Conservation (phyloP, 2,113 vertebrate species). For the Scatophagus argus region DNA sequence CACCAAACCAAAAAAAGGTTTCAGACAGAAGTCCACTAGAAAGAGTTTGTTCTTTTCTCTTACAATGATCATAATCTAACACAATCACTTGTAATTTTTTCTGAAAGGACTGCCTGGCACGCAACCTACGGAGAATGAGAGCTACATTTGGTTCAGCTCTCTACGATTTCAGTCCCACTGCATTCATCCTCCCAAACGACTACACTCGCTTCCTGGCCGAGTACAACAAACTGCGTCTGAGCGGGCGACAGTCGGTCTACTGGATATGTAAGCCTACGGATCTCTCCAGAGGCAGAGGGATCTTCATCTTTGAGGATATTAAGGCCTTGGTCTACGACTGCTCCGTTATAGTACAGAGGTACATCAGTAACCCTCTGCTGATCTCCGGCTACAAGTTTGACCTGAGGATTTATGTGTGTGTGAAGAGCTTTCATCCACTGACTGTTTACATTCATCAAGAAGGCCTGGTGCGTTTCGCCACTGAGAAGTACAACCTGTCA, state of each 20-base stretch:
- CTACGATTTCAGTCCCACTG: conserved; percentile 84
- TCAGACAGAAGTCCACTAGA: too few relatives aligned
- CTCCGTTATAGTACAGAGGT: conserved; percentile 84
- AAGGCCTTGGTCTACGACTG: conserved; percentile 84
- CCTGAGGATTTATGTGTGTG: conserved; percentile 87
- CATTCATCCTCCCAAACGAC: conserved; percentile 86
- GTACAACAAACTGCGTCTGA: conserved; percentile 75
- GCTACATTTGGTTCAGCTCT: conserved; percentile 75
- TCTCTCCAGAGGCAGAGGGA: conserved; percentile 85
- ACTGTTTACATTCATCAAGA: conserved; percentile 86
- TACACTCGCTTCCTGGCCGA: conserved; percentile 83
- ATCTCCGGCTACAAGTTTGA: conserved; percentile 89
- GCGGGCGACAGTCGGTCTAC: conserved; percentile 49
- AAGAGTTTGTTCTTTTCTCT: neutral
- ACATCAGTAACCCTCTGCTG: conserved; percentile 86
- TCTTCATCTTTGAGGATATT: conserved; percentile 86
- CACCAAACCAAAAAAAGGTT: too few relatives aligned
- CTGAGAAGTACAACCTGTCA: conserved; percentile 84
- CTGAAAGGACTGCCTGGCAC: conserved; percentile 83
- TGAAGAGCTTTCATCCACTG: conserved; percentile 86
- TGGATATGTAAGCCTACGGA: conserved; percentile 89
- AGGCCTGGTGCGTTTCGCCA: conserved; percentile 87
- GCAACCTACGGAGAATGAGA: conserved; percentile 83
- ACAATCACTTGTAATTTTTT: neutral
- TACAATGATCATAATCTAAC: neutral